Evolutionary conservation across 2,113 vertebrate species (phyloP), one percentile per base, ranked within the genome.

Genomic region (Manacus vitellinus): DNA sequence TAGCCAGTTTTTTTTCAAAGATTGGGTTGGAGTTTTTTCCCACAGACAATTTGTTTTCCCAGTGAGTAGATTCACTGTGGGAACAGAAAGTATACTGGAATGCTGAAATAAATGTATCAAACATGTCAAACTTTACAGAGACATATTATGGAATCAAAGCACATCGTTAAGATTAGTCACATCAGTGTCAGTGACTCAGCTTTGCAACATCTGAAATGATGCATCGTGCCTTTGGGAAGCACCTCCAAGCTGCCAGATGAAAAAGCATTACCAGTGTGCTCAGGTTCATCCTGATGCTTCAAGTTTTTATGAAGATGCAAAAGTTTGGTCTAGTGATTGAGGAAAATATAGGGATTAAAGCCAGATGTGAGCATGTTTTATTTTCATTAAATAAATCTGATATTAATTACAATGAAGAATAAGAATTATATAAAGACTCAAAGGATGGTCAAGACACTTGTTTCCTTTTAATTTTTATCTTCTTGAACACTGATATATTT

Each of bases 181-280:
- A 67, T 92, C 73, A 74, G 85, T 37, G 79, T 56, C 78, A 71
- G 72, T 88, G 92, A 94, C 89, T 94, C 92, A 96, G 85, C 54
- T 95, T 33, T 82, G 72, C 71, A 92, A 74, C 31, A 3, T 77
- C 65, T 86, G 68, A 95, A 78, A 75, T 61, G 82, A 89, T 59
- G 44, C 91, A 81, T 55, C 28, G 1, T 59, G 68, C 66, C 72
- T 80, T 93, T 88, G 68, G 47, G 85, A 96, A 83, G 72, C 59
- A 66, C 55, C 61, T 68, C 81, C 59, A 70, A 54, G 37, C 10
- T 63, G 21, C 46, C 90, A 63, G 46, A 63, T 90, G 82, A 92
- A 92, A 85, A 24, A 61, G 43, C 14, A 47, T 55, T 89, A 58
- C 81, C 80, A 59, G 9, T 12, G 9, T 61, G 27, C 47, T 82